A percentile compares a stretch with the other conserved stretches of the same genome.
Conservation (phyloP, 2,113 vertebrate genomes). For the Psephotus haematonotus region DNA sequence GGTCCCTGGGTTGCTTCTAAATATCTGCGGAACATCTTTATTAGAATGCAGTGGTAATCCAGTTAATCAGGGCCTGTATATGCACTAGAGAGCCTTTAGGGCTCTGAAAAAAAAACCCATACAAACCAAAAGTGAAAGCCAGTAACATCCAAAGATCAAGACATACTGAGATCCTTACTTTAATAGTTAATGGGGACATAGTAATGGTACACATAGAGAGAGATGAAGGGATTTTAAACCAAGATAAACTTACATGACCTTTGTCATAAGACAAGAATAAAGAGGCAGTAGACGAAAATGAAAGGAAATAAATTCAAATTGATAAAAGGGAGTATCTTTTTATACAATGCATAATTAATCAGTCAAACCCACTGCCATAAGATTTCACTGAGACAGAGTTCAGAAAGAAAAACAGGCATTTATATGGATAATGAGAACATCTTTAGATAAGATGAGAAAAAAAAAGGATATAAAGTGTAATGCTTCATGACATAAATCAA, state of each 20-base stretch:
- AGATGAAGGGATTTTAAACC: not conserved
- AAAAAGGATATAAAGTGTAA: not conserved
- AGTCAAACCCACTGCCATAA: not conserved
- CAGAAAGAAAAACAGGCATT: conserved; percentile 39
- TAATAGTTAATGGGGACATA: not conserved
- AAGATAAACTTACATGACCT: conserved; percentile 32
- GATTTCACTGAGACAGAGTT: conserved; percentile 11
- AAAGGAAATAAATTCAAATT: conserved; percentile 35
- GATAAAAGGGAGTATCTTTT: conserved; percentile 42
- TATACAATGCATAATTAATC: conserved; percentile 23
- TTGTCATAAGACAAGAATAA: conserved; percentile 29
- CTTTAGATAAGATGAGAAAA: conserved; percentile 1
- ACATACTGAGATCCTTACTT: not conserved
- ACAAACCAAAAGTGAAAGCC: not conserved
- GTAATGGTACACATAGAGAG: not conserved
- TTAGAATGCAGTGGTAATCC: not conserved
- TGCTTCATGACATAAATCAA: not conserved
- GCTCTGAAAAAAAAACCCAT: not conserved
- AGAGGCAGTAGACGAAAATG: not conserved
- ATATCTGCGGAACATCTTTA: not conserved
- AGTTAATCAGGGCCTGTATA: not conserved
- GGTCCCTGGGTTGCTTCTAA: not conserved
- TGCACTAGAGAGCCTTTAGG: not conserved
- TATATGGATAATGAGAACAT: conserved; percentile 25
- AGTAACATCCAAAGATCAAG: not conserved